These are phyloP conservation scores for Erebia aethiops DNA, from an alignment of 2,888 invertebrate genomes.

Conservation along the genomic window DNA sequence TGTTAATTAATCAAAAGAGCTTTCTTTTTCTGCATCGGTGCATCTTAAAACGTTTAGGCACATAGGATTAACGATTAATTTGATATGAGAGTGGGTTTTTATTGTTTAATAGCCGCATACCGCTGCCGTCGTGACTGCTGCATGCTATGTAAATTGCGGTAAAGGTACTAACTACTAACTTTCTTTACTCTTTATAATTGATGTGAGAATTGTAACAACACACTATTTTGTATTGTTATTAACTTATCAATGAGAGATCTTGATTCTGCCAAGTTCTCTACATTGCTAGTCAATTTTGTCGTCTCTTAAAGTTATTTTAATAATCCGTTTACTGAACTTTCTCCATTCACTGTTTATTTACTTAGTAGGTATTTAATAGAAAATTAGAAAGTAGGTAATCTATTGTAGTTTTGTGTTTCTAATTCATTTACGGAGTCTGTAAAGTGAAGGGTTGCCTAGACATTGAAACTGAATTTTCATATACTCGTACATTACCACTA, in stretches of 20 bases:
- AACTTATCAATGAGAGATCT: constrained; percentile 18
- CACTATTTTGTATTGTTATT: constrained; percentile 11
- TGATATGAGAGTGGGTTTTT: constrained; percentile 27
- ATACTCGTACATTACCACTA: too few species aligned
- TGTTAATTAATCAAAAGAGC: too few species aligned
- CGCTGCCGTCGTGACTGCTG: constrained; percentile 22
- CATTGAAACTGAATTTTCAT: too few species aligned
- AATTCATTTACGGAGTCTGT: too few species aligned
- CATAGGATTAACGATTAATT: constrained; percentile 14
- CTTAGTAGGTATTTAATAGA: too few species aligned
- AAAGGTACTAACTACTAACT: constrained; percentile 21
- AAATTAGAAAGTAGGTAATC: too few species aligned
- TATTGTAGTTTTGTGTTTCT: too few species aligned
- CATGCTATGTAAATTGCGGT: constrained; percentile 36
- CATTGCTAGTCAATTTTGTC: not conserved
- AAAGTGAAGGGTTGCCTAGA: too few species aligned
- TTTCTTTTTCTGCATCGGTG: not conserved
- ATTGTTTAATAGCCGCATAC: constrained; percentile 27
- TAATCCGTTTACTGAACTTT: too few species aligned
- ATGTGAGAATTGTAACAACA: constrained; percentile 30
- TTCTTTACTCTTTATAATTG: constrained; percentile 34
- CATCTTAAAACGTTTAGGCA: not conserved
- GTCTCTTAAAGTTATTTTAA: not conserved
- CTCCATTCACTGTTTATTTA: too few species aligned
- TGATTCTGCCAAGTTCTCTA: not conserved